Evolutionary conservation across 2,888 invertebrate genomes (phyloP).

Genomic region (Entomobrya proxima): DNA sequence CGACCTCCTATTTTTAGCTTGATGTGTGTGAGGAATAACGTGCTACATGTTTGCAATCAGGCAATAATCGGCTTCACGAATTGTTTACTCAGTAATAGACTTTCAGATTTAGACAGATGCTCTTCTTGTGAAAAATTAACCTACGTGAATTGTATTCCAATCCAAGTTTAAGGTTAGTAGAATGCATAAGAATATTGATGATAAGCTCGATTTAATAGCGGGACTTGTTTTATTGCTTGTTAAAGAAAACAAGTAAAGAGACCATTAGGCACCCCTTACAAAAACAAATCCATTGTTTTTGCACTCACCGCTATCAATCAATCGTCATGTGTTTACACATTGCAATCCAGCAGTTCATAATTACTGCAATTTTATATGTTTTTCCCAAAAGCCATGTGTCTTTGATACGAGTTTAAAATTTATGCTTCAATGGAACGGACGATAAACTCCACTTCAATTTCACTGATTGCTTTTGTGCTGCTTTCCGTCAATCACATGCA

Average conservation of each 20-base stretch:
- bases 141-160: not conserved
- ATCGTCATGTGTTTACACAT: constrained; percentile 29
- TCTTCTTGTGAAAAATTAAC: not conserved
- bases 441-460: not conserved
- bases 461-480: not conserved
- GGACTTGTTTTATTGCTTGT: constrained; percentile 48
- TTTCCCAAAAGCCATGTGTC: too few relatives aligned
- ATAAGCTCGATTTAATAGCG: constrained; percentile 24
- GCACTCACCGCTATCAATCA: constrained; percentile 15
- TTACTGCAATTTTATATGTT: not conserved
- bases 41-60: not conserved
- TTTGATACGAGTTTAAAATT: too few relatives aligned
- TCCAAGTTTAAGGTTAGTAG: too few relatives aligned
- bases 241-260: constrained; percentile 30
- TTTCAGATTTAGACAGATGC: not conserved
- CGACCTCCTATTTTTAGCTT: constrained; percentile 32
- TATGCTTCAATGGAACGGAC: not conserved
- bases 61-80: not conserved
- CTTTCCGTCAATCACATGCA: not conserved
- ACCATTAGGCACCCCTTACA: constrained; percentile 17
- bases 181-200: not conserved
- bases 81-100: constrained; percentile 26
- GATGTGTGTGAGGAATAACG: not conserved
- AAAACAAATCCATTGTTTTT: constrained; percentile 25
- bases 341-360: not conserved